Base-by-base conservation (phyloP, 2,888 invertebrate species). In the Tachina fera region DNA sequence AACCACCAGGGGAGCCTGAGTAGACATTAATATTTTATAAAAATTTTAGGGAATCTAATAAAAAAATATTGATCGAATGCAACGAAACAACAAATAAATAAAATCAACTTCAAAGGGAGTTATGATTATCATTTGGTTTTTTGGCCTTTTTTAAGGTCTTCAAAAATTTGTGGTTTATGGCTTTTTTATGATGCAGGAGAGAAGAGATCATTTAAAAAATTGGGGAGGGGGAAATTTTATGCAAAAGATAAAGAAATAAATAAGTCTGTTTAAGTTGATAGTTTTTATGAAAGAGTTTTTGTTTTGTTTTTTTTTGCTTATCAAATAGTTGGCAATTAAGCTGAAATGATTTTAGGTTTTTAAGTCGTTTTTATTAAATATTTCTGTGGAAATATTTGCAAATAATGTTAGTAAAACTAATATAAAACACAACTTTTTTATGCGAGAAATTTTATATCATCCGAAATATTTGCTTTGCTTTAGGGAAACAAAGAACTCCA, bases 1-100 rank as follows among this genome's bases (percentile, higher is more conserved):
- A 86, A 77, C 86, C 86, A 86, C 86, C 86, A 86, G 83, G 86
- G 83, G 86, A 83, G 86, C 72, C 49, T 43, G 65, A 67, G 47
- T 45, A 76, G 83, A 79, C 76, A 79, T 43, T 82, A 71, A 86
- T 86, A 86, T 86, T 86, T 86, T 83, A 86, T 72, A 68, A 63
- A 86, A 76, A 61, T 67, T 82, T 83, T 82, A 79, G 79, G 82
- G 67, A 86, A 86, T 86, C 86, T 86, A 82, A 79, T 79, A 79
- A 74, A 70, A 60, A 76, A 75, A 67, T 77, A 53, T 31, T 76
- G 56, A 68, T 10, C 51, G 43, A 51, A 39, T 58, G 9, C 53
- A 53, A 41, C 51, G 11, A n/a, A 43, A 22, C 13, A 51, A 78
- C 16, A 60, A 70, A 74, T 65, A 75, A 71, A 65, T 68, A 74